phyloP scores from a whole-genome alignment of 2,113 vertebrate species.

The Amphiprion percula region DNA sequence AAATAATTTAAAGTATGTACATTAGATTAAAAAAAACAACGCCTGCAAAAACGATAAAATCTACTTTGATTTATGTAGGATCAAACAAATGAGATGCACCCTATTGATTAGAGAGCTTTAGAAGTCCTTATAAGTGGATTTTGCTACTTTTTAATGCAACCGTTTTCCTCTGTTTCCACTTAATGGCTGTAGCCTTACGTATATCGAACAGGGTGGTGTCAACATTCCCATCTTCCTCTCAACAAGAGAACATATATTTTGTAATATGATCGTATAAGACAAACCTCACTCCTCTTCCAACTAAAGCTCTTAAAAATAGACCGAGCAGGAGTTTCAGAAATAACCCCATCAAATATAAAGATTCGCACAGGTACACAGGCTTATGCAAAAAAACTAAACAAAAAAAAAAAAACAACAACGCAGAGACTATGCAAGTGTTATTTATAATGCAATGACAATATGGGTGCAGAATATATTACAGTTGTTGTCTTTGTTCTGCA shows the following conservation, averaged over 20 bases:
- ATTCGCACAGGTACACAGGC: conserved; percentile 23
- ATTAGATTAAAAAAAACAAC: no score
- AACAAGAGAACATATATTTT: not conserved
- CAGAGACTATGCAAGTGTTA: conserved; percentile 30
- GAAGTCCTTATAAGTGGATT: not conserved
- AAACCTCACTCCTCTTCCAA: conserved; percentile 18
- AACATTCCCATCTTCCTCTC: not conserved
- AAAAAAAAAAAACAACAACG: not conserved
- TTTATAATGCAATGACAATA: conserved; percentile 63
- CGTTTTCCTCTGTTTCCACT: not conserved
- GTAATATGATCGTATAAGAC: conserved; percentile 17
- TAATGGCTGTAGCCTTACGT: not conserved
- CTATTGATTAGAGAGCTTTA: not conserved
- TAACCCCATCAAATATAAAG: conserved; percentile 17
- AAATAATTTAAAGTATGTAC: no score
- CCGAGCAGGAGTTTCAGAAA: conserved; percentile 12
- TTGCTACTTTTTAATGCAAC: not conserved
- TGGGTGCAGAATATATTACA: conserved; percentile 55
- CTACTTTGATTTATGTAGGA: no score
- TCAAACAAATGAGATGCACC: not conserved
- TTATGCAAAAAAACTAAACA: conserved; percentile 6
- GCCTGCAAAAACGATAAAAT: no score
- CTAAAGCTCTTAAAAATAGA: conserved; percentile 43
- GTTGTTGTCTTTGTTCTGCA: conserved; percentile 66
- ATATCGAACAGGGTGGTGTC: not conserved